Conservation (phyloP, 2,113 vertebrate species). For the Himantopus leucocephalus region DNA sequence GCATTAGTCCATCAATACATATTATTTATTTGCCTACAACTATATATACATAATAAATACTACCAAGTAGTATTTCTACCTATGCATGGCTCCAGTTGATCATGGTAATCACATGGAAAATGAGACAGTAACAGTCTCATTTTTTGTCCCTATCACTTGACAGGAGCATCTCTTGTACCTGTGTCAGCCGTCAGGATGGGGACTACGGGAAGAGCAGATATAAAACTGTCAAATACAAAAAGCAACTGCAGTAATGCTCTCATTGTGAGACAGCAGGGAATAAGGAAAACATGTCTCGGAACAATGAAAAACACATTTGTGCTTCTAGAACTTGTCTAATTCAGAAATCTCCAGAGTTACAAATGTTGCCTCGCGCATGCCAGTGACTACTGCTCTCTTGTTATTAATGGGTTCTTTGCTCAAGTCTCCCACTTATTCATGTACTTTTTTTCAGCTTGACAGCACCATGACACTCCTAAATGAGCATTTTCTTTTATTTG, state of each 20-base stretch:
- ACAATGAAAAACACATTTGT: background rate
- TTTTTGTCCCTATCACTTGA: background rate
- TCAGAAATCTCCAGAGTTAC: background rate
- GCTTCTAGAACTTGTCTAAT: background rate
- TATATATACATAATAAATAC: accelerated
- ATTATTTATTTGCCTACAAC: background rate
- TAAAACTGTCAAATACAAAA: background rate
- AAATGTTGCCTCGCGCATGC: background rate
- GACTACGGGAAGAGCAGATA: background rate
- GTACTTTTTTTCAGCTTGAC: accelerated
- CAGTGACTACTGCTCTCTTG: background rate
- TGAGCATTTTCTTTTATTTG: background rate
- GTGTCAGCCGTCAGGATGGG: background rate
- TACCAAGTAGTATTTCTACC: background rate
- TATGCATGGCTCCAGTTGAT: background rate
- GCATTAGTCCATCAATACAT: background rate
- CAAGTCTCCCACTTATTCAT: background rate
- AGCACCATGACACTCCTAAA: background rate
- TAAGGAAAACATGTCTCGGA: background rate
- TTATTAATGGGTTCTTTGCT: background rate
- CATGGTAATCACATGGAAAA: accelerated
- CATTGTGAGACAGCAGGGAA: background rate
- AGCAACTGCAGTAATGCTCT: background rate
- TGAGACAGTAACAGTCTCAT: accelerated
- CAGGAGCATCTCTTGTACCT: background rate